These are phyloP conservation scores for Orthonychiurus folsomi DNA, from an alignment of 2,888 invertebrate species.

Conservation along the genomic window DNA sequence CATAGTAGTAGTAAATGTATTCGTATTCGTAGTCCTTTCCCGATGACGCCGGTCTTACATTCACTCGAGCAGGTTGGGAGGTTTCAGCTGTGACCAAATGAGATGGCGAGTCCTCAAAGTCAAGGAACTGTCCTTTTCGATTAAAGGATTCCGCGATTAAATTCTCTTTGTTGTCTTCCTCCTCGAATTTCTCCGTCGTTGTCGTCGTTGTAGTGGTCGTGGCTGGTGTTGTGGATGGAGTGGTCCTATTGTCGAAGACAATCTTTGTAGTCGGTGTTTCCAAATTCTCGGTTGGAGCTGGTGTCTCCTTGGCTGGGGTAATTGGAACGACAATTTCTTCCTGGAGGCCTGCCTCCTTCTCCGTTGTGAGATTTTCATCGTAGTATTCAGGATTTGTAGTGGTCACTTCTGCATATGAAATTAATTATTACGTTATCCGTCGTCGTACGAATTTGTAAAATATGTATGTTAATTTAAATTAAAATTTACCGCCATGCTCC, in stretches of 20 bases:
- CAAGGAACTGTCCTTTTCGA: constrained; percentile 32
- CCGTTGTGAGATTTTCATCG: constrained; percentile 29
- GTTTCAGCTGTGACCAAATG: constrained; percentile 37
- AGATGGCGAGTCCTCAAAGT: constrained; percentile 39
- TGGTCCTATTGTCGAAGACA: too few relatives aligned
- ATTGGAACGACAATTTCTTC: constrained; percentile 14
- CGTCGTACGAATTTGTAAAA: background rate
- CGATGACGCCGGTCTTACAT: constrained; percentile 79
- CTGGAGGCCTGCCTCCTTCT: too few relatives aligned
- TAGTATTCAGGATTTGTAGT: constrained; percentile 15
- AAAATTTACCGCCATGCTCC: background rate
- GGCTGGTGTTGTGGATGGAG: constrained; percentile 15
- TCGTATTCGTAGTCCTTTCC: constrained; percentile 87
- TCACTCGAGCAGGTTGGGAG: constrained; percentile 57
- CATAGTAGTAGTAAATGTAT: constrained; percentile 82
- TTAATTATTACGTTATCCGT: background rate
- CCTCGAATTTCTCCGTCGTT: background rate
- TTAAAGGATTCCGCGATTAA: constrained; percentile 34
- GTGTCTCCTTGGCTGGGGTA: constrained; percentile 22
- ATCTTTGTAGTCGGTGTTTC: constrained; percentile 22
- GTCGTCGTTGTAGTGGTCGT: constrained; percentile 15
- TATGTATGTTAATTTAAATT: background rate
- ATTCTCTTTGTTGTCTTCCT: constrained; percentile 29
- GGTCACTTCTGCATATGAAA: background rate
- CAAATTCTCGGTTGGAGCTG: constrained; percentile 24